phyloP scores from a whole-genome alignment of 2,113 vertebrate genomes.

The Nerophis lumbriciformis region DNA sequence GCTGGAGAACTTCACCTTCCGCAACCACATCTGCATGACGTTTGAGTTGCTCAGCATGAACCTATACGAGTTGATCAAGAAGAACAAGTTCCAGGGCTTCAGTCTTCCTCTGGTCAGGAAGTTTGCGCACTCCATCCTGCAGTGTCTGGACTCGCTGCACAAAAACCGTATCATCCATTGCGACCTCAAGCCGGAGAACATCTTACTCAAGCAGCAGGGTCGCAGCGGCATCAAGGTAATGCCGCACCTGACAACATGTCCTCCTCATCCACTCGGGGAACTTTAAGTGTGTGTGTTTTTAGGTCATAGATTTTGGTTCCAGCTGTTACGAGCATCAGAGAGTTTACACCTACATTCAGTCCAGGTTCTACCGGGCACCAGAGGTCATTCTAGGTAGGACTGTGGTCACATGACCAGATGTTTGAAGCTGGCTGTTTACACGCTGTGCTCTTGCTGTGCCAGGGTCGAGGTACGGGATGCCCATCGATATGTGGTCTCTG shows the following conservation, averaged over 20 bases:
- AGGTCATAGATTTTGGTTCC: slow-evolving; percentile 97
- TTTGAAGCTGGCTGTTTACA: not conserved
- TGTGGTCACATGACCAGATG: no score
- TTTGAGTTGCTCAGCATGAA: slow-evolving; percentile 99
- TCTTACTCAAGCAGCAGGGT: slow-evolving; percentile 95
- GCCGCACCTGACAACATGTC: not conserved
- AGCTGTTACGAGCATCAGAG: slow-evolving; percentile 98
- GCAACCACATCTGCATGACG: slow-evolving; percentile 99
- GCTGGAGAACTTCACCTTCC: slow-evolving; percentile 98
- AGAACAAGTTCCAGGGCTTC: slow-evolving; percentile 99
- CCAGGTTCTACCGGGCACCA: slow-evolving; percentile 94
- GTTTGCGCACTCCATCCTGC: slow-evolving; percentile 96
- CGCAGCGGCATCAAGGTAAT: slow-evolving; percentile 90
- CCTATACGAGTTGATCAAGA: slow-evolving; percentile 98
- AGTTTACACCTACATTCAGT: slow-evolving; percentile 98
- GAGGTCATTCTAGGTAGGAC: slow-evolving; percentile 88
- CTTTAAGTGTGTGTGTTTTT: not conserved
- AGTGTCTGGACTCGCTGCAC: slow-evolving; percentile 96
- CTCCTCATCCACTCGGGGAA: not conserved
- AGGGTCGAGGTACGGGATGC: slow-evolving; percentile 93
- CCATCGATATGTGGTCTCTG: slow-evolving; percentile 99
- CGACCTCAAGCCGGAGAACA: slow-evolving; percentile 99
- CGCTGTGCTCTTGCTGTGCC: not conserved
- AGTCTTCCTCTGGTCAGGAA: slow-evolving; percentile 96
- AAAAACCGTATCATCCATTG: slow-evolving; percentile 99